phyloP scores from a whole-genome alignment of 64 coral and sea anemone species.

The Porites australiensis region DNA sequence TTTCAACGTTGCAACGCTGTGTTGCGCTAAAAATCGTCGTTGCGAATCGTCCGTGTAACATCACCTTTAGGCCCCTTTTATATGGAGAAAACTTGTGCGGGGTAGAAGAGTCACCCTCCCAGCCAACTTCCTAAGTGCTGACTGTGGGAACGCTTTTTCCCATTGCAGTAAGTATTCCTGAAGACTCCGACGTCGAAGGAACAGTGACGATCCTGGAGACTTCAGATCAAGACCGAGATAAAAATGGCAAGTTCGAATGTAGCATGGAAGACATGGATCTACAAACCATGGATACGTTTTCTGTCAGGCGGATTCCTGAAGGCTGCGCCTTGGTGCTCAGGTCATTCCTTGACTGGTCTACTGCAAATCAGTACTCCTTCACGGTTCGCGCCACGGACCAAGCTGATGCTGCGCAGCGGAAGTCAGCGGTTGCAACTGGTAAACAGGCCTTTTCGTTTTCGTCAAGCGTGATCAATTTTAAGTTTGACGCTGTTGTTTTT shows the following conservation, averaged over 20 bases:
- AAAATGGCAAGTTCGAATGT: conserved; percentile 61
- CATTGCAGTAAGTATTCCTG: conserved; percentile 43
- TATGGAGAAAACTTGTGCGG: too few species aligned
- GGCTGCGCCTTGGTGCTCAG: conserved; percentile 57
- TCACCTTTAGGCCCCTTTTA: too few species aligned
- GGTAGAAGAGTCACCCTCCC: too few species aligned
- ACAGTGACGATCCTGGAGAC: conserved; percentile 41
- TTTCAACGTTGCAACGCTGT: too few species aligned
- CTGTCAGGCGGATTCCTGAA: conserved; percentile 18
- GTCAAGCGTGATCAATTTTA: too few species aligned
- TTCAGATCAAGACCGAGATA: conserved; percentile 68
- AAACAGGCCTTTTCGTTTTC: not conserved
- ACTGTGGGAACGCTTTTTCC: not conserved
- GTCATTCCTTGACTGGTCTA: conserved; percentile 58
- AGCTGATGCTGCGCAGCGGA: conserved; percentile 21
- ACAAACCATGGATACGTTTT: conserved; percentile 74
- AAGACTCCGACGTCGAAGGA: conserved; percentile 41
- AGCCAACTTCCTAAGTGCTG: not conserved
- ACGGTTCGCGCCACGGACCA: conserved; percentile 55
- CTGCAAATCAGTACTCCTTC: conserved; percentile 55
- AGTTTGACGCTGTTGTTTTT: too few species aligned
- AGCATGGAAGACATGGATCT: conserved; percentile 71
- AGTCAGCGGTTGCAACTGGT: conserved; percentile 28
- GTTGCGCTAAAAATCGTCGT: too few species aligned
- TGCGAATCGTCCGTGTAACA: too few species aligned